Evolutionary conservation across 2,113 vertebrate species (phyloP), one percentile per base, ranked within the genome.

Genomic region (Esox niger): DNA sequence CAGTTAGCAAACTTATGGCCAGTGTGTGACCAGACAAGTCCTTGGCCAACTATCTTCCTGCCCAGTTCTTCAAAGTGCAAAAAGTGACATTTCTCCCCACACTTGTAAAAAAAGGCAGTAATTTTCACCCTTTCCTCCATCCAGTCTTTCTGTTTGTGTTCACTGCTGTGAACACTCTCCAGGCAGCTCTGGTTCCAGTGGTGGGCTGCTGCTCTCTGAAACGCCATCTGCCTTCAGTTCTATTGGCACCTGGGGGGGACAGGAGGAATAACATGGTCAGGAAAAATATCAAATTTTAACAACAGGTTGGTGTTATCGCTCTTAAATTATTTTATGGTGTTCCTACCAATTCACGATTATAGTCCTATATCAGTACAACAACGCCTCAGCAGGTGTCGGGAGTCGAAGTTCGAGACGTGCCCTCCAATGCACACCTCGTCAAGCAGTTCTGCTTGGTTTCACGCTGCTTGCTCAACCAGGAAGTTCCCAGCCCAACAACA

Each of bases 161-260:
- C 79, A 95, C 79, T 96, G 95, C 0, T 80, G 86, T 68, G 84
- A 66, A 78, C 95, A 96, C 79, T 90, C 88, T 46, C 82, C 87
- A 56, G 92, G 82, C 54, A 89, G 86, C 71, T 90, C 78, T 21
- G 89, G 86, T 71, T 90, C 78, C 23, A 84, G 86, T 6, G 32
- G 6, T 5, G 32, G 33, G 71, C 82, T 84, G 68, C 90, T 90
- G 64, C 82, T 76, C 46, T 91, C 87, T 4, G 80, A 76, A 66
- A 85, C 88, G 78, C 90, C 75, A 72, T 79, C 90, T 74, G 81
- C 92, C 72, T 93, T 96, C 67, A 89, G 92, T 66, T 95, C 94
- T 75, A 95, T 92, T 88, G 93, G 93, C 1, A 96, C 95, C 95
- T 96, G 83, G 7, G 21, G n/a, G 71, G 79, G 70, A 83, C 66